phyloP scores from a whole-genome alignment of 2,113 vertebrate genomes.

The Noctilio leporinus region DNA sequence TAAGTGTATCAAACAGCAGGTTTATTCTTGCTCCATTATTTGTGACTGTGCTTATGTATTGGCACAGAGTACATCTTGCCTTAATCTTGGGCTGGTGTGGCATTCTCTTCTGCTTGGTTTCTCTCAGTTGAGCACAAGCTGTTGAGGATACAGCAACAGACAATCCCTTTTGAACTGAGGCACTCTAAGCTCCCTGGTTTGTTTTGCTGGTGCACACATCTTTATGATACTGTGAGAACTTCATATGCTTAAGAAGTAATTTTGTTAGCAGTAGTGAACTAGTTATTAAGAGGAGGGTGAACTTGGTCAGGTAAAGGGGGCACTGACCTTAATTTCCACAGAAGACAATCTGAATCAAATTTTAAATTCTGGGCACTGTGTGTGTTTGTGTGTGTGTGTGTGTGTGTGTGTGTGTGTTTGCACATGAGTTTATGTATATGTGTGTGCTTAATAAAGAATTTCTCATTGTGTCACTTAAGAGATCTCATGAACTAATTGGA shows the following conservation, averaged over 20 bases:
- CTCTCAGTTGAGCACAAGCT: slow-evolving; percentile 38
- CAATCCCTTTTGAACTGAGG: neutral
- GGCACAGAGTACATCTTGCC: neutral
- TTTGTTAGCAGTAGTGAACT: neutral
- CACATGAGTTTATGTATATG: neutral
- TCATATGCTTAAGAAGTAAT: neutral
- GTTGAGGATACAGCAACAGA: neutral
- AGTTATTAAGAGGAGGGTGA: neutral
- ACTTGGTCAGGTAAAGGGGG: neutral
- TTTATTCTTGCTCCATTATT: neutral
- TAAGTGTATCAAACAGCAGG: neutral
- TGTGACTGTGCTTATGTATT: neutral
- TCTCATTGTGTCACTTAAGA: neutral
- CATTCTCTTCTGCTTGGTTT: slow-evolving; percentile 3
- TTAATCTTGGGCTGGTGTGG: neutral
- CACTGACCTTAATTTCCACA: neutral
- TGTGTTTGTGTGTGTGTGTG: neutral
- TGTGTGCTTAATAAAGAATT: neutral
- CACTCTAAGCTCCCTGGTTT: neutral
- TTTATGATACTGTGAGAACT: neutral
- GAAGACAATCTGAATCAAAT: neutral
- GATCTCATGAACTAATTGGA: neutral
- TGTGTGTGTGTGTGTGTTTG: neutral
- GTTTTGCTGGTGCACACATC: neutral
- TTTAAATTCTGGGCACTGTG: neutral